Conservation (phyloP, 2,113 vertebrate species). For the Peromyscus californicus region DNA sequence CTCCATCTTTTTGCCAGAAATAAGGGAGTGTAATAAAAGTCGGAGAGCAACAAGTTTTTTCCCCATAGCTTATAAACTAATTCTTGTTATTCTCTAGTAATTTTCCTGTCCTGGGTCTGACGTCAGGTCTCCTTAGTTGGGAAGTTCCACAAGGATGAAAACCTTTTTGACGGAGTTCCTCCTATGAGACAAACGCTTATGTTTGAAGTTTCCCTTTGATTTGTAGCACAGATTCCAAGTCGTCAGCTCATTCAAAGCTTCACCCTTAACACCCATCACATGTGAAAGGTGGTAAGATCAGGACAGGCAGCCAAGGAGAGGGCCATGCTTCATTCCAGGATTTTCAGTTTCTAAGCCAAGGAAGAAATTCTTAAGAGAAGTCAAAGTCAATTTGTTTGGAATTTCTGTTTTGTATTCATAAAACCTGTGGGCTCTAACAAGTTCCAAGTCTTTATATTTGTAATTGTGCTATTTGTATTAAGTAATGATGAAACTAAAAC, state of each 20-base stretch:
- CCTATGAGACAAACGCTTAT: constrained; percentile 3
- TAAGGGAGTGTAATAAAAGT: not conserved
- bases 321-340: constrained; percentile 2
- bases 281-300: not conserved
- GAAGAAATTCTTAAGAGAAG: constrained; percentile 12
- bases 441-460: not conserved
- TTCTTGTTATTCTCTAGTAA: not conserved
- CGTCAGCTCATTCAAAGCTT: not conserved
- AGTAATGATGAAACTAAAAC: constrained; percentile 5
- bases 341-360: not conserved
- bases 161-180: not conserved
- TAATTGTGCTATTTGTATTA: not conserved
- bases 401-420: not conserved
- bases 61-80: not conserved
- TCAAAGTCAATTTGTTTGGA: not conserved
- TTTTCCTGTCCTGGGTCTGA: not conserved
- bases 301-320: not conserved
- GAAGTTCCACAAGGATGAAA: not conserved
- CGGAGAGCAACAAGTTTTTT: not conserved
- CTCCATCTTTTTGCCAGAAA: not conserved
- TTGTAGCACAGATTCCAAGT: not conserved
- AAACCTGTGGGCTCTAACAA: not conserved
- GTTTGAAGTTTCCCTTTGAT: not conserved
- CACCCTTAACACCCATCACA: not conserved
- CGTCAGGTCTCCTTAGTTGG: not conserved